Evolutionary conservation across 1,140 invertebrate genomes (phyloP).

Genomic region (Pomacea maculata): DNA sequence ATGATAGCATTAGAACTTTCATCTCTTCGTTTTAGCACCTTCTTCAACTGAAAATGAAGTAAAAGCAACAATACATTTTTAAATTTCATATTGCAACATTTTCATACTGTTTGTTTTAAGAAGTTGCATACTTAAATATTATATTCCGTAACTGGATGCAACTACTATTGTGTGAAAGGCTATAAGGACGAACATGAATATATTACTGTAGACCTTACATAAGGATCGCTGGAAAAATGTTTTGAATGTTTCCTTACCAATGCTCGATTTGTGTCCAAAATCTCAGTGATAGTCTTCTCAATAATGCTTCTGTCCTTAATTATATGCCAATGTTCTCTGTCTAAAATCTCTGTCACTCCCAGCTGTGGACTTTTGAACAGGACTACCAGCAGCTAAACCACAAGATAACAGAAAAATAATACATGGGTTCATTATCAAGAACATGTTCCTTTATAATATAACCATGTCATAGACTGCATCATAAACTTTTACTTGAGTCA

Average conservation of each 20-base stretch:
- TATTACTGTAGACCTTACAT: no score
- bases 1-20: not conserved
- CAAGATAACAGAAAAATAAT: not conserved
- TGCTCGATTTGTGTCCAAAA: conserved; percentile 11
- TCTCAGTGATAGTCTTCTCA: conserved; percentile 5
- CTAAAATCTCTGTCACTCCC: conserved; percentile 9
- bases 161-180: no score
- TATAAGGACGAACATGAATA: no score
- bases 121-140: no score
- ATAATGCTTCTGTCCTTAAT: conserved; percentile 19
- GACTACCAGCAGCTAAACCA: conserved; percentile 11
- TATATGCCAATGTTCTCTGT: conserved; percentile 13
- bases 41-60: conserved; percentile 15
- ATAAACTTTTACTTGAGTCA: no score
- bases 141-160: no score
- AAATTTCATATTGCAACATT: no score
- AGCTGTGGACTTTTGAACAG: conserved; percentile 8
- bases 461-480: no score
- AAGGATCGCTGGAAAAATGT: not conserved
- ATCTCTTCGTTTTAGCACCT: not conserved
- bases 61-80: not conserved
- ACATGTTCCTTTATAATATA: no score
- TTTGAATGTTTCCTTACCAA: conserved; percentile 15
- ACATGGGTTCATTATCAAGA: no score
- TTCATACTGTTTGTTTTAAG: no score